phyloP scores from a whole-genome alignment of 2,797 vertebrate genomes.

The Lophotriccus pileatus region DNA sequence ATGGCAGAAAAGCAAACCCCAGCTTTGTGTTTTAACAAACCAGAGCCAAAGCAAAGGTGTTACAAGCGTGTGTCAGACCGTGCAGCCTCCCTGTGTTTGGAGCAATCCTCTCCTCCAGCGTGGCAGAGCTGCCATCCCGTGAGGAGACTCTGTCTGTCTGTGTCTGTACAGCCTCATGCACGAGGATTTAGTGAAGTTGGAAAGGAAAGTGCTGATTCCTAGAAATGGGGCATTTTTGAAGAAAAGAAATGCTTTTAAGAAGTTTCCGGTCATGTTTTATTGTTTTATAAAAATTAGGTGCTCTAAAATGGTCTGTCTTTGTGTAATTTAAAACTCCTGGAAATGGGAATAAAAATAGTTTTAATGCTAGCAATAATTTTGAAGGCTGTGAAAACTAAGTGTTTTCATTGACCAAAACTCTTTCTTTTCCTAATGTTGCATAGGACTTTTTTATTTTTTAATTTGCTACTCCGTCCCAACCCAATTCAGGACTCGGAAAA shows the following conservation, averaged over 20 bases:
- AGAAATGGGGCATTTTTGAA: background rate
- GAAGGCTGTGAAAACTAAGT: background rate
- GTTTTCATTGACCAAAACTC: background rate
- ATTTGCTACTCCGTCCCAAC: background rate
- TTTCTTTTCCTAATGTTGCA: background rate
- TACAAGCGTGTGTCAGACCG: background rate
- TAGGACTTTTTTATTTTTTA: background rate
- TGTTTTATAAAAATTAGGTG: background rate
- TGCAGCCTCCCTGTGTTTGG: background rate
- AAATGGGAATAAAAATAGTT: background rate
- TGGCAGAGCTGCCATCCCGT: background rate
- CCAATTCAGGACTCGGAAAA: background rate
- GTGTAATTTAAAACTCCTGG: background rate
- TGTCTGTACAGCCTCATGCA: rapidly evolving
- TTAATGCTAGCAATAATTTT: background rate
- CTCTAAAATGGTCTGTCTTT: background rate
- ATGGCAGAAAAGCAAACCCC: background rate
- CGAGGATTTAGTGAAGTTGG: background rate
- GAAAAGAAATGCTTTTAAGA: background rate
- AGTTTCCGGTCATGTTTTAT: background rate
- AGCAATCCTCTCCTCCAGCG: background rate
- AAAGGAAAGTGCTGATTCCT: background rate
- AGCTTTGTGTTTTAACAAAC: background rate
- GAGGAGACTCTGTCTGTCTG: rapidly evolving
- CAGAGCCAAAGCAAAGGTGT: background rate